Conservation (phyloP, 2,113 vertebrate genomes). For the Myiopsitta monachus region DNA sequence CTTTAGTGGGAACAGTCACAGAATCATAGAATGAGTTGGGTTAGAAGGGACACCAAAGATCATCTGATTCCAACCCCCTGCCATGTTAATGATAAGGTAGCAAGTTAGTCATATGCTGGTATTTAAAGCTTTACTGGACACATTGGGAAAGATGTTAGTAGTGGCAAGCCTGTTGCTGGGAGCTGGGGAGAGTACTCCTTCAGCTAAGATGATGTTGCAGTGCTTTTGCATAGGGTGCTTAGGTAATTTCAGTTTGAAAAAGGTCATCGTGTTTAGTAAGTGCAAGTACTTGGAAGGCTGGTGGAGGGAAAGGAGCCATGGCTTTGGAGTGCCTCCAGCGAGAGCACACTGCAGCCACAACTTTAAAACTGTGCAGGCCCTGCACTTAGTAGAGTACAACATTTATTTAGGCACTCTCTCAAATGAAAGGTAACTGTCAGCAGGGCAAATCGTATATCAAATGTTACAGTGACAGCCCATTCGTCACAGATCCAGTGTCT, state of each 20-base stretch:
- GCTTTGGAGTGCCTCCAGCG: background rate
- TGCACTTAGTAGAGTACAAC: background rate
- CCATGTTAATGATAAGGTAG: background rate
- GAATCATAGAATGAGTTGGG: background rate
- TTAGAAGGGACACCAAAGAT: background rate
- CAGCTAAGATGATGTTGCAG: background rate
- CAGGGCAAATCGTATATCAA: background rate
- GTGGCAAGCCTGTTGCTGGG: background rate
- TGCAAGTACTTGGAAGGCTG: background rate
- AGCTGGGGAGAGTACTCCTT: background rate
- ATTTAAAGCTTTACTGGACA: background rate
- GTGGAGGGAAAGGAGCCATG: background rate
- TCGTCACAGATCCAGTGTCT: background rate
- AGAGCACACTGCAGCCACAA: background rate
- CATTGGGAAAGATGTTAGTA: background rate
- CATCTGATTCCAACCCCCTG: background rate
- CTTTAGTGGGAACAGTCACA: background rate
- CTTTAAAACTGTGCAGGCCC: constrained; percentile 19
- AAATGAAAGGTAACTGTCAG: background rate
- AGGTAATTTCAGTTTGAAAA: background rate
- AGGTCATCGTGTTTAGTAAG: background rate
- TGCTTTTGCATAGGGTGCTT: background rate
- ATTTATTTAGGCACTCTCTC: constrained; percentile 27
- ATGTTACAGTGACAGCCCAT: background rate
- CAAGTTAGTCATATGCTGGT: background rate